Evolutionary conservation across 2,888 invertebrate genomes (phyloP).

Genomic region (Brachycybe producta): DNA sequence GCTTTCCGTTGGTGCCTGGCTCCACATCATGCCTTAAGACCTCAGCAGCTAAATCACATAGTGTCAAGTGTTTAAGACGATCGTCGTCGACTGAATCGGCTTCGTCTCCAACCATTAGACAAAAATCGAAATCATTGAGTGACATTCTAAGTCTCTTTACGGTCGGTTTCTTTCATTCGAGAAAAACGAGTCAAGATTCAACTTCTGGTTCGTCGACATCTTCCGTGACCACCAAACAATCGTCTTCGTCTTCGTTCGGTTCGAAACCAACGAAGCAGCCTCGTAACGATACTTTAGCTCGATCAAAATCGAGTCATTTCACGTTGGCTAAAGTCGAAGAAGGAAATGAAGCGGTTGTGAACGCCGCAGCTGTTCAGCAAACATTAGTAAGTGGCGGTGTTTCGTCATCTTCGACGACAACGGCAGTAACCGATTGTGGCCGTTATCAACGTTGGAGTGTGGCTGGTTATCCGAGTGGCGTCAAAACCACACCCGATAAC

Average conservation of each 20-base stretch:
- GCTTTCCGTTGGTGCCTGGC: not conserved
- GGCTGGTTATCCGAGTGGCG: not conserved
- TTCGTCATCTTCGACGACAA: not conserved
- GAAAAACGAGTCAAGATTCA: slow-evolving; percentile 20
- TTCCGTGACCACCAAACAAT: slow-evolving; percentile 7
- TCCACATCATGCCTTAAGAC: not conserved
- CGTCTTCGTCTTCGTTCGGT: slow-evolving; percentile 10
- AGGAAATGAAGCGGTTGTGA: slow-evolving; percentile 7
- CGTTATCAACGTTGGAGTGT: slow-evolving; percentile 9
- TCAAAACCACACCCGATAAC: not conserved
- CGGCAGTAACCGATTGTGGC: not conserved
- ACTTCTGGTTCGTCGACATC: slow-evolving; percentile 7
- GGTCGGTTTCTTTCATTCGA: slow-evolving; percentile 49
- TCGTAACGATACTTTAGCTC: not conserved
- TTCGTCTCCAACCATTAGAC: not conserved
- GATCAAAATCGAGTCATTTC: slow-evolving; percentile 16
- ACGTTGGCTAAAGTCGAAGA: slow-evolving; percentile 19
- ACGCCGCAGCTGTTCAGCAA: no score
- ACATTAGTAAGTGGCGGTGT: no score
- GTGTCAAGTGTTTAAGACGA: slow-evolving; percentile 3
- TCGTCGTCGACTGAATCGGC: slow-evolving; percentile 7
- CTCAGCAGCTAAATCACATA: not conserved
- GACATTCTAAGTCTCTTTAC: slow-evolving; percentile 48
- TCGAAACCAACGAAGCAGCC: not conserved
- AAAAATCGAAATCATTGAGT: slow-evolving; percentile 67